phyloP scores from a whole-genome alignment of 1,140 invertebrate genomes.

The Drosophila seguyi region DNA sequence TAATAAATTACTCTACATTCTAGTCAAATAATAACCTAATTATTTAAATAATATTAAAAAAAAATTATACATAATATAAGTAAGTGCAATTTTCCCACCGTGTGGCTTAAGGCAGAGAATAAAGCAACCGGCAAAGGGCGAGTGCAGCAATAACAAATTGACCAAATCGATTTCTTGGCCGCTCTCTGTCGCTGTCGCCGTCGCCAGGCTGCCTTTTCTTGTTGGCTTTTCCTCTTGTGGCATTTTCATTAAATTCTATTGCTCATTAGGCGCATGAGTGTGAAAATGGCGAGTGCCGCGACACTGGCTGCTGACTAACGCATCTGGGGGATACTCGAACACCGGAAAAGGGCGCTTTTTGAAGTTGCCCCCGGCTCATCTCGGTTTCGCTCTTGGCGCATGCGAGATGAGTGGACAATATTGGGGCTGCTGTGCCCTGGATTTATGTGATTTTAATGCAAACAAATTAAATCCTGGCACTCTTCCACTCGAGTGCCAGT shows the following conservation, averaged over 20 bases:
- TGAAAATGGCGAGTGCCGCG: conserved; percentile 76
- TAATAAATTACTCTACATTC: too few relatives aligned
- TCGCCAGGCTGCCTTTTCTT: conserved; percentile 31
- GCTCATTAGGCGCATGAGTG: conserved; percentile 80
- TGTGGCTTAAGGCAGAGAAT: conserved; percentile 9
- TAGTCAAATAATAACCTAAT: too few relatives aligned
- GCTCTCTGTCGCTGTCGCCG: conserved; percentile 36
- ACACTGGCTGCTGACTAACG: conserved; percentile 34
- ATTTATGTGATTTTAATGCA: conserved; percentile 78
- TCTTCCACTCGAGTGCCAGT: conserved; percentile 62
- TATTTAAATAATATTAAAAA: too few relatives aligned
- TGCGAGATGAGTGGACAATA: conserved; percentile 69
- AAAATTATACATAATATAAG: too few relatives aligned
- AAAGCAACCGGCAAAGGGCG: conserved; percentile 29
- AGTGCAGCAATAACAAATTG: conserved; percentile 83
- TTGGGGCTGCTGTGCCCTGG: conserved; percentile 56
- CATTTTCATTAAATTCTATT: conserved; percentile 82
- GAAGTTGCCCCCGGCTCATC: conserved; percentile 4
- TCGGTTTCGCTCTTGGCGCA: conserved; percentile 48
- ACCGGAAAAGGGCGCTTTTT: conserved; percentile 64
- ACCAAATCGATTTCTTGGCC: conserved; percentile 80
- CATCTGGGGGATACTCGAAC: conserved; percentile 11
- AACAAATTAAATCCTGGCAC: conserved; percentile 70
- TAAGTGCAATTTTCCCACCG: neutral
- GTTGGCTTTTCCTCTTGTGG: conserved; percentile 62